phyloP scores from a whole-genome alignment of 2,888 invertebrate genomes.

The Chymomyza caudatula region DNA sequence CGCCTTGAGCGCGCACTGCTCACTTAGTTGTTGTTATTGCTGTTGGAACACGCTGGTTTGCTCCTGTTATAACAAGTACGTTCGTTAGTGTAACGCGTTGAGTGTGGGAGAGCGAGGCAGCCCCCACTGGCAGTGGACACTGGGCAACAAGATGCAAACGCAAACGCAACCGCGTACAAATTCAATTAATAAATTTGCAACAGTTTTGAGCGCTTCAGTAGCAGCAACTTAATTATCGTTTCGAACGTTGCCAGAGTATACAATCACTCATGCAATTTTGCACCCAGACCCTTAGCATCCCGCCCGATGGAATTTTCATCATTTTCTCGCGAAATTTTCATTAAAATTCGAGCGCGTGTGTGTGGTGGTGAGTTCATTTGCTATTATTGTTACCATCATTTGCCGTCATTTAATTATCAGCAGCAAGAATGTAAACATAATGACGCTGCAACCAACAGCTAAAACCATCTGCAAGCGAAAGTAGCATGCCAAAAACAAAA shows the following conservation, averaged over 20 bases:
- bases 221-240: constrained; percentile 55
- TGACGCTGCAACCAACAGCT: background rate
- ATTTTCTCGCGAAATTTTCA: background rate
- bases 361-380: background rate
- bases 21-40: no score
- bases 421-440: background rate
- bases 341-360: background rate
- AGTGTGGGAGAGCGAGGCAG: background rate
- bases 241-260: background rate
- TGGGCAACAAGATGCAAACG: background rate
- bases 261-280: background rate
- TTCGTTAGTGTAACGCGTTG: no score
- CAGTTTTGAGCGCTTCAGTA: constrained; percentile 32
- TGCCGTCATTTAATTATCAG: background rate
- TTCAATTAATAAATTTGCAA: constrained; percentile 52
- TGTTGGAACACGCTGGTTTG: no score
- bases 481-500: background rate
- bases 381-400: background rate
- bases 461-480: background rate
- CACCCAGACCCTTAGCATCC: background rate
- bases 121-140: no score
- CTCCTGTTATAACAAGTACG: no score
- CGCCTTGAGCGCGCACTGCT: no score
- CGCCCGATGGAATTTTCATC: background rate
- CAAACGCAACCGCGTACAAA: constrained; percentile 17